phyloP scores from a whole-genome alignment of 2,888 invertebrate species.

The Xanthia togata region DNA sequence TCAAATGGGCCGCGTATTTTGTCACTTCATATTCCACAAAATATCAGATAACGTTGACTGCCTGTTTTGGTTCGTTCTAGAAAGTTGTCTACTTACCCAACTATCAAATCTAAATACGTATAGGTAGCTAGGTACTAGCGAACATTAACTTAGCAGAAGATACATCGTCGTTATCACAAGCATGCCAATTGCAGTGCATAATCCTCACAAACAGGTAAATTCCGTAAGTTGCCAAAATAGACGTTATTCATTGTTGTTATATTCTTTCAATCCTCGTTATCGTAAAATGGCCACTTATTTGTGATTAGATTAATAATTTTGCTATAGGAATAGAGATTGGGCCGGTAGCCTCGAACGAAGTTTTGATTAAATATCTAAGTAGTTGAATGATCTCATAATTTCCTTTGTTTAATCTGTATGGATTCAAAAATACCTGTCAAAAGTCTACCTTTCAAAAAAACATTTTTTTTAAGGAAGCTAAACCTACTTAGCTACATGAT shows the following conservation, averaged over 20 bases:
- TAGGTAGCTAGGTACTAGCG: background rate
- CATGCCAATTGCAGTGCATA: background rate
- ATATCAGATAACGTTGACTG: background rate
- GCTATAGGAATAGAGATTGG: constrained; percentile 32
- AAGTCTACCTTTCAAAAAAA: too few species aligned
- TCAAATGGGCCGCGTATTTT: background rate
- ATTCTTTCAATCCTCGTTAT: constrained; percentile 22
- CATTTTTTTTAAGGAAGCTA: too few species aligned
- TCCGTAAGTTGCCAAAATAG: constrained; percentile 25
- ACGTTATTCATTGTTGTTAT: constrained; percentile 25
- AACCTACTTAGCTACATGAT: background rate
- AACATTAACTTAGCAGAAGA: background rate
- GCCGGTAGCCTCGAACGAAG: constrained; percentile 24
- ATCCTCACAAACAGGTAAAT: constrained; percentile 1
- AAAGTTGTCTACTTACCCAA: background rate
- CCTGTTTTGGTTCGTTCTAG: background rate
- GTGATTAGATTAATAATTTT: constrained; percentile 43
- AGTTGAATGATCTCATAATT: constrained; percentile 45
- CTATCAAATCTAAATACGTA: background rate
- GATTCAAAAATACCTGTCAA: too few species aligned
- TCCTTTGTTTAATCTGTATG: constrained; percentile 20
- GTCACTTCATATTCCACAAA: background rate
- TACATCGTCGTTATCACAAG: background rate
- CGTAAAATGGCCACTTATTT: constrained; percentile 26
- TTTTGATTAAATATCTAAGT: constrained; percentile 25